phyloP scores from a whole-genome alignment of 23 tunicate species.

The Diplosoma virens region DNA sequence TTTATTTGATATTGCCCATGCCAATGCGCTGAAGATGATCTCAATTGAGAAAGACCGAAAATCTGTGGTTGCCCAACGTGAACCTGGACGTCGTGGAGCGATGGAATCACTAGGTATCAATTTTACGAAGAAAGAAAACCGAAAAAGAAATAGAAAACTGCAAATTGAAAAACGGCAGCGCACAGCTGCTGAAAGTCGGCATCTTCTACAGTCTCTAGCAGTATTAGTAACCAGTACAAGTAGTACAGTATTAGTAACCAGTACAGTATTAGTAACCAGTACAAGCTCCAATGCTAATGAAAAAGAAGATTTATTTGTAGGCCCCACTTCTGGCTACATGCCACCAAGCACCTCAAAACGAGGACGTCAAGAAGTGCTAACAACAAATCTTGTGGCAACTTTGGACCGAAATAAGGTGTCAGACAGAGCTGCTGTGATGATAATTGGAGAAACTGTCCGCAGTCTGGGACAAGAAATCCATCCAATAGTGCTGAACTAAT shows the following conservation, averaged over 20 bases:
- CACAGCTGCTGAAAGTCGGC: background rate
- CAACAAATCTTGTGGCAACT: conserved; percentile 11
- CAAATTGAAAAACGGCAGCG: background rate
- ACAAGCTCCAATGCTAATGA: background rate
- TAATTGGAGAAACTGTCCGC: conserved; percentile 22
- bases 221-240: background rate
- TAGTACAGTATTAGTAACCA: no score
- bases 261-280: no score
- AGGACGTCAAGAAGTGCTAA: conserved; percentile 5
- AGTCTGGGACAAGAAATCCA: conserved; percentile 20
- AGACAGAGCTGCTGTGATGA: conserved; percentile 1
- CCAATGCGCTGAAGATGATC: no score
- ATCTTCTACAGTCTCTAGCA: conserved; percentile 5
- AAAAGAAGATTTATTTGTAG: background rate
- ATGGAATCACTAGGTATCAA: no score
- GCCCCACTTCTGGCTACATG: conserved; percentile 4
- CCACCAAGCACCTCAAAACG: background rate
- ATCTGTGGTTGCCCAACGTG: no score
- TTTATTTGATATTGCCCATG: no score
- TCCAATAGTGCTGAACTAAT: conserved; percentile 1
- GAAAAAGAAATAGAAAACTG: conserved; percentile 7
- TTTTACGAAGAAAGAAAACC: no score
- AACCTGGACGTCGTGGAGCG: no score
- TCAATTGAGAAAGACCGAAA: no score
- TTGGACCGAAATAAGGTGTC: conserved; percentile 11